Evolutionary conservation across 2,113 vertebrate species (phyloP).

Genomic region (Podilymbus podiceps): DNA sequence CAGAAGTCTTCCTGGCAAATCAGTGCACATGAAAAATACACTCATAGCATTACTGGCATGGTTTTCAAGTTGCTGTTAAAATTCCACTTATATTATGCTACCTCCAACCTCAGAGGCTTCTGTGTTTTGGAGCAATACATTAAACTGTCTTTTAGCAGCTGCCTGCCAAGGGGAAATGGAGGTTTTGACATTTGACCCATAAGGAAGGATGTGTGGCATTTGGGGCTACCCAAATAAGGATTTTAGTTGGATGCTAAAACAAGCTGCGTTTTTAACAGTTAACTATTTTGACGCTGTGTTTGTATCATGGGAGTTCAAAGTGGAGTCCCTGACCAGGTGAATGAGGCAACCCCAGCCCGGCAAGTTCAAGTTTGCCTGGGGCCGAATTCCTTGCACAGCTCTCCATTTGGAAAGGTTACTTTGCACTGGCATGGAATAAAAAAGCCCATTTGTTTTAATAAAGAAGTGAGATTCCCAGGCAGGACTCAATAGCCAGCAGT

Average conservation of each 20-base stretch:
- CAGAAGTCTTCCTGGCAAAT: slow-evolving; percentile 13
- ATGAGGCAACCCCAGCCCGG: not conserved
- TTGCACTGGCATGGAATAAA: not conserved
- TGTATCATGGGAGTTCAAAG: not conserved
- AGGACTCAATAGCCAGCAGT: not conserved
- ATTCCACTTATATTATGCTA: slow-evolving; percentile 53
- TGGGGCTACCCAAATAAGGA: slow-evolving; percentile 51
- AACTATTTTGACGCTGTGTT: not conserved
- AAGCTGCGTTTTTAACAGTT: slow-evolving; percentile 18
- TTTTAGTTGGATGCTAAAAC: slow-evolving; percentile 17
- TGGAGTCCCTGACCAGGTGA: not conserved
- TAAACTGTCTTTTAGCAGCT: slow-evolving; percentile 45
- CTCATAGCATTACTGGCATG: slow-evolving; percentile 21
- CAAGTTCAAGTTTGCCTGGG: not conserved
- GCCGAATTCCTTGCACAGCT: not conserved
- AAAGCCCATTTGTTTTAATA: not conserved
- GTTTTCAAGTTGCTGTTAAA: slow-evolving; percentile 50
- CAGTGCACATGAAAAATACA: slow-evolving; percentile 6
- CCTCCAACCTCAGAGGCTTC: slow-evolving; percentile 25
- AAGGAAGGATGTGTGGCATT: slow-evolving; percentile 64
- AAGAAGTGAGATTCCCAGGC: not conserved
- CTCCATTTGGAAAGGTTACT: slow-evolving; percentile 2
- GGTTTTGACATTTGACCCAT: slow-evolving; percentile 54
- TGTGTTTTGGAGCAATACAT: slow-evolving; percentile 45
- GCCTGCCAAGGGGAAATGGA: slow-evolving; percentile 49